Evolutionary conservation across 2,797 vertebrate species (phyloP).

Genomic region (Danio kyathit): DNA sequence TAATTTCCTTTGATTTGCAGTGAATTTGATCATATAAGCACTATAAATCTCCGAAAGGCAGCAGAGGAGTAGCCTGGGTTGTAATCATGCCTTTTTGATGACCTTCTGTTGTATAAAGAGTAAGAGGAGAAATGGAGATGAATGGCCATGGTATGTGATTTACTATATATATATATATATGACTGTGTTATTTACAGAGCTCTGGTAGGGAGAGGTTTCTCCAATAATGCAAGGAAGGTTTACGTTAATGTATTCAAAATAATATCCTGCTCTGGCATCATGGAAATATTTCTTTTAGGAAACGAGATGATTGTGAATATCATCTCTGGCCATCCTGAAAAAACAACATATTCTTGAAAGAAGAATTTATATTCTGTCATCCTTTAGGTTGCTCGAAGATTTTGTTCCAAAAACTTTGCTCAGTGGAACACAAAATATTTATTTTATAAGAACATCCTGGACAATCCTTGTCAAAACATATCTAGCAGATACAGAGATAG

Average conservation of each 20-base stretch:
- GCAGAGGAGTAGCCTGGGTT: slow-evolving; percentile 28
- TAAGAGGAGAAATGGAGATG: slow-evolving; percentile 51
- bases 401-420: too few relatives aligned
- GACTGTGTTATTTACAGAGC: slow-evolving; percentile 42
- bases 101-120: slow-evolving; percentile 32
- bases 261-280: slow-evolving; percentile 24
- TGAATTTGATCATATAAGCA: slow-evolving; percentile 44
- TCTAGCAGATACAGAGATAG: background rate
- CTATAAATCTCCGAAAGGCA: slow-evolving; percentile 45
- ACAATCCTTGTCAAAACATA: background rate
- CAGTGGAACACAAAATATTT: too few relatives aligned
- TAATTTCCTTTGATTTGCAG: slow-evolving; percentile 47
- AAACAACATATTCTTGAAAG: background rate
- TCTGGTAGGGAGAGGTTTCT: slow-evolving; percentile 12
- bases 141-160: slow-evolving; percentile 38
- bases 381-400: background rate
- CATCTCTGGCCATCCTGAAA: background rate
- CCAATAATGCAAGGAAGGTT: slow-evolving; percentile 43
- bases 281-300: slow-evolving; percentile 23
- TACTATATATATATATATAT: slow-evolving; percentile 40
- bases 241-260: slow-evolving; percentile 20
- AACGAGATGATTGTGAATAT: slow-evolving; percentile 26
- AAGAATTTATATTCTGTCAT: background rate
- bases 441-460: background rate
- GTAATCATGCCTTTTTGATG: slow-evolving; percentile 35